Base-by-base conservation (phyloP, 2,113 vertebrate species). In the Alligator sinensis region DNA sequence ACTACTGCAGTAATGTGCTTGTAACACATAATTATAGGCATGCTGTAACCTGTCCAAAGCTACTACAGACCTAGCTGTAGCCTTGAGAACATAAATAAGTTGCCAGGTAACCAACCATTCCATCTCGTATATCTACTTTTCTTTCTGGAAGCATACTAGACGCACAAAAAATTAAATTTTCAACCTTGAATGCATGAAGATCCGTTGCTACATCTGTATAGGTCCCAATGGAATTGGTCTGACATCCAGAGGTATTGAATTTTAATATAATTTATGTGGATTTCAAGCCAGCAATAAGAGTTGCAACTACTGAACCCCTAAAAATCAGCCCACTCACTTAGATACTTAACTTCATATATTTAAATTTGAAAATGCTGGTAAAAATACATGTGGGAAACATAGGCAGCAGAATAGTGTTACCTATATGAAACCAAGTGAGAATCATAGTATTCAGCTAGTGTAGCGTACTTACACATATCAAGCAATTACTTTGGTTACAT, bases 1-100 rank as follows among this genome's bases (percentile, higher is more conserved):
- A 98, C 98, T 97, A 92, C 96, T 88, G 88, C 95, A 88, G 96
- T 97, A 98, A 97, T 94, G 83, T 97, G 95, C 97, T 98, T 97
- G 84, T 77, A 80, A 87, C 88, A 89, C 89, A 89, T 98, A 98
- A 98, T 98, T 98, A 98, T 77, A 89, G 84, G 55, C 97, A 62
- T 95, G 98, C 92, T 95, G 84, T 82, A 97, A 98, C 98, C 96
- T 96, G 97, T 91, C 93, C 84, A 38, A 38, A 92, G 95, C 79
- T 96, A 93, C 89, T 96, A 91, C 83, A 95, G 95, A 97, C 63
- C 77, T 91, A 95, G 93, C 86, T 97, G 91, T 87, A 92, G 82
- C 96, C 96, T 96, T 89, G 86, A 94, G 91, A 93, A 68, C 92
- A 80, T 88, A 97, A 97, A 94, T 88, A 94, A 96, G 86, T 63